These are phyloP conservation scores for Cotesia vestalis DNA, from an alignment of 1,140 invertebrate species.

Conservation along the genomic window DNA sequence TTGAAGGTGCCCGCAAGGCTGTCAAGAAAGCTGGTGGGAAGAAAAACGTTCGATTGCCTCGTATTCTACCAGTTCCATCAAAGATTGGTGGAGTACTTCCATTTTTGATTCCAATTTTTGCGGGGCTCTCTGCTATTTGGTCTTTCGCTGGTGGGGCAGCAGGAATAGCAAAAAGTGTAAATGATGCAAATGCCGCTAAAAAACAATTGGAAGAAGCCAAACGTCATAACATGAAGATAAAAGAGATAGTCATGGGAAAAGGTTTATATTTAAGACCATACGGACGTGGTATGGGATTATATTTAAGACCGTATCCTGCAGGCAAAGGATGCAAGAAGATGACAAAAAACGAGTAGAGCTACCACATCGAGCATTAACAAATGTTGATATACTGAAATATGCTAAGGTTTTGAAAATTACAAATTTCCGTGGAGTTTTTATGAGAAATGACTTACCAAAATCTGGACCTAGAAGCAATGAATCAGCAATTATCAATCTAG, in stretches of 20 bases:
- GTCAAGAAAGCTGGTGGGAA: too few species aligned
- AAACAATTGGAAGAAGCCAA: constrained; percentile 40
- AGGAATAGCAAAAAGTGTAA: constrained; percentile 45
- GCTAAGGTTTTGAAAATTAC: constrained; percentile 40
- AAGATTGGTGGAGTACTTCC: constrained; percentile 25
- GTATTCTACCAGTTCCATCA: constrained; percentile 20
- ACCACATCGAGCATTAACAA: constrained; percentile 40
- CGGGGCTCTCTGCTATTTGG: constrained; percentile 32
- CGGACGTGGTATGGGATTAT: constrained; percentile 45
- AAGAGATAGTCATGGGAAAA: constrained; percentile 49
- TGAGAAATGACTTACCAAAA: constrained; percentile 45
- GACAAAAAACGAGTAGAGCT: constrained; percentile 33
- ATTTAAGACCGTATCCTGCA: constrained; percentile 1
- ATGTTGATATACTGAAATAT: constrained; percentile 43
- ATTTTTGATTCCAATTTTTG: constrained; percentile 32
- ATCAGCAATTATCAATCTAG: constrained; percentile 32
- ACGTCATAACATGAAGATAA: constrained; percentile 49
- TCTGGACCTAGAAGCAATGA: constrained; percentile 29
- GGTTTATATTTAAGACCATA: constrained; percentile 49
- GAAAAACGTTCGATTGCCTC: too few species aligned
- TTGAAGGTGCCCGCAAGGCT: too few species aligned
- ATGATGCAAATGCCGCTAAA: constrained; percentile 46
- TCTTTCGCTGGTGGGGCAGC: constrained; percentile 38
- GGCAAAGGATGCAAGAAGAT: background rate
- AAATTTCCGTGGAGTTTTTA: constrained; percentile 44